Conservation (phyloP, 1,140 invertebrate species). For the Papilio glaucus region DNA sequence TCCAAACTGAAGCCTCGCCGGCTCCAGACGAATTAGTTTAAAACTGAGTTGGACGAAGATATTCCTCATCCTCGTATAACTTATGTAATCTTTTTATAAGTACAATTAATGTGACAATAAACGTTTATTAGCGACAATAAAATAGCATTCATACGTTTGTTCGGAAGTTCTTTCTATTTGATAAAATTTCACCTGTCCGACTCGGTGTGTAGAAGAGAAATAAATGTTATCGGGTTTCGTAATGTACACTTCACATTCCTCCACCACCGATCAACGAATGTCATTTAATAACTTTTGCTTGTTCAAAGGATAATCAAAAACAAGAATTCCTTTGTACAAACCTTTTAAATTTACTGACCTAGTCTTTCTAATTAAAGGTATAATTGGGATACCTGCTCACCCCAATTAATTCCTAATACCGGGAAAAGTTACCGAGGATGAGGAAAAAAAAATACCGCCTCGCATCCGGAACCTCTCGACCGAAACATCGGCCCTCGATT, state of each 20-base stretch:
- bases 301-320: neutral
- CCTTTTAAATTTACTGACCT: conserved; percentile 7
- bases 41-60: conserved; percentile 40
- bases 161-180: no score
- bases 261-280: neutral
- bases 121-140: neutral
- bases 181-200: no score
- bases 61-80: conserved; percentile 7
- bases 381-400: conserved; percentile 43
- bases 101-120: neutral
- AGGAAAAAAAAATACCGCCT: conserved; percentile 50
- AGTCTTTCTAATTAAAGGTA: conserved; percentile 21
- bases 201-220: no score
- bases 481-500: conserved; percentile 77
- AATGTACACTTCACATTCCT: no score
- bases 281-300: neutral
- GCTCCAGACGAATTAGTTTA: conserved; percentile 50
- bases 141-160: no score
- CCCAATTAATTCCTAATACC: conserved; percentile 67
- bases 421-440: conserved; percentile 52
- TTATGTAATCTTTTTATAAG: neutral
- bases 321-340: neutral
- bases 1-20: conserved; percentile 50
- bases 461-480: conserved; percentile 59
- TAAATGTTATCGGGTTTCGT: no score